These are phyloP conservation scores for Athetis lepigone DNA, from an alignment of 2,888 invertebrate species.

Conservation along the genomic window DNA sequence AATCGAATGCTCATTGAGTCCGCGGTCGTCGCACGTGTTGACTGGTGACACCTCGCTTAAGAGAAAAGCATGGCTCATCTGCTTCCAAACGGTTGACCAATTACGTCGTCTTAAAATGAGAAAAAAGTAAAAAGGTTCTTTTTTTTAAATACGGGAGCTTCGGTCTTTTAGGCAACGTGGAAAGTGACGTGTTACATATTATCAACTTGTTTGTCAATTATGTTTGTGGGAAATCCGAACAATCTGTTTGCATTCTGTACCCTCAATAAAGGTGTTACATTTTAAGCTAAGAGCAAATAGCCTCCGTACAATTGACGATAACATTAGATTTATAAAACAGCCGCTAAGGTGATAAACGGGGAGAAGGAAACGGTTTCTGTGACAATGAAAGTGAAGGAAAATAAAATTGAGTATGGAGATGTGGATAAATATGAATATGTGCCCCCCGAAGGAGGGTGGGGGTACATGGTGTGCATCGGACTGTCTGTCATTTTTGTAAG, in stretches of 20 bases:
- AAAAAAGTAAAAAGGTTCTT: not conserved
- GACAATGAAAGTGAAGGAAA: conserved; percentile 77
- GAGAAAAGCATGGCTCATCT: conserved; percentile 67
- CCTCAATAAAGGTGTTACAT: conserved; percentile 78
- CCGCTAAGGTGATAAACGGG: conserved; percentile 66
- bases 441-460: conserved; percentile 94
- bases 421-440: conserved; percentile 82
- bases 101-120: conserved; percentile 58
- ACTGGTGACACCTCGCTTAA: conserved; percentile 33
- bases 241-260: conserved; percentile 76
- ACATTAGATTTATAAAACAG: conserved; percentile 79
- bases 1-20: conserved; percentile 43
- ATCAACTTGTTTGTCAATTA: conserved; percentile 74
- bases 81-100: conserved; percentile 64
- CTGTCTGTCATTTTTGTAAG: conserved; percentile 92
- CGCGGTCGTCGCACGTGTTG: conserved; percentile 37
- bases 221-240: conserved; percentile 84
- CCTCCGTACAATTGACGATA: conserved; percentile 73
- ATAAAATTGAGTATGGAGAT: conserved; percentile 75
- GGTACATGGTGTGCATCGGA: conserved; percentile 92
- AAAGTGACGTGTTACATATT: conserved; percentile 53
- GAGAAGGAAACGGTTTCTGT: conserved; percentile 49
- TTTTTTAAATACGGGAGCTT: not conserved
- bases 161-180: conserved; percentile 26
- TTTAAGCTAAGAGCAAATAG: conserved; percentile 79